These are phyloP conservation scores for Arion vulgaris DNA, from an alignment of 1,140 invertebrate species.

Conservation along the genomic window DNA sequence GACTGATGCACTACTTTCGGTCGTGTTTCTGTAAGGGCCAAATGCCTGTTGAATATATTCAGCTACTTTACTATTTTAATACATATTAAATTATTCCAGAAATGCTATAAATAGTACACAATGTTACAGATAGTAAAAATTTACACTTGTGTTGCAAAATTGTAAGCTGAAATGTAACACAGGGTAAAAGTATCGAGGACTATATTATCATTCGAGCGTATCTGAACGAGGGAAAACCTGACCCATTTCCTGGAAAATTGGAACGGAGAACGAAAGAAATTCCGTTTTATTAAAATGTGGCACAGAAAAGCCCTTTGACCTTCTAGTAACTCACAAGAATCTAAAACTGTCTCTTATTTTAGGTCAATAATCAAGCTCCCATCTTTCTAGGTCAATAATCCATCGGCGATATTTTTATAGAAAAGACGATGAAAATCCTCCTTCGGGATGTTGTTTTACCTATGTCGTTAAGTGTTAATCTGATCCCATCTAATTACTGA, in stretches of 20 bases:
- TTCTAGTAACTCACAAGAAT: not conserved
- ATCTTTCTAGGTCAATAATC: not conserved
- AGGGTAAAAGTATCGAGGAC: not conserved
- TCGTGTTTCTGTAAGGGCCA: not conserved
- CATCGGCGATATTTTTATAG: not conserved
- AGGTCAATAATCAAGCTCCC: not conserved
- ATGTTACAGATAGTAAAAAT: not conserved
- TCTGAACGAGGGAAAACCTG: not conserved
- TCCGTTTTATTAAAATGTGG: not conserved
- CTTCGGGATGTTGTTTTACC: no score
- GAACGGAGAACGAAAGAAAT: not conserved
- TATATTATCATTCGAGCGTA: not conserved
- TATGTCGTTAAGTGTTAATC: no score
- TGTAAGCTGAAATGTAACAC: not conserved
- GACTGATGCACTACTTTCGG: conserved; percentile 6
- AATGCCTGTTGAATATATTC: not conserved
- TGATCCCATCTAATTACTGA: no score
- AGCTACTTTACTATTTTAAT: not conserved
- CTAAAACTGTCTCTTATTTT: conserved; percentile 1
- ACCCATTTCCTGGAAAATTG: not conserved
- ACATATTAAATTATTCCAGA: not conserved
- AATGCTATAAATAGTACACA: not conserved
- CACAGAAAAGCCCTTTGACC: not conserved
- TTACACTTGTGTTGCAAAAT: not conserved
- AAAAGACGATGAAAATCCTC: no score